Evolutionary conservation across 2,113 vertebrate genomes (phyloP).

Genomic region (Chaetops frenatus): DNA sequence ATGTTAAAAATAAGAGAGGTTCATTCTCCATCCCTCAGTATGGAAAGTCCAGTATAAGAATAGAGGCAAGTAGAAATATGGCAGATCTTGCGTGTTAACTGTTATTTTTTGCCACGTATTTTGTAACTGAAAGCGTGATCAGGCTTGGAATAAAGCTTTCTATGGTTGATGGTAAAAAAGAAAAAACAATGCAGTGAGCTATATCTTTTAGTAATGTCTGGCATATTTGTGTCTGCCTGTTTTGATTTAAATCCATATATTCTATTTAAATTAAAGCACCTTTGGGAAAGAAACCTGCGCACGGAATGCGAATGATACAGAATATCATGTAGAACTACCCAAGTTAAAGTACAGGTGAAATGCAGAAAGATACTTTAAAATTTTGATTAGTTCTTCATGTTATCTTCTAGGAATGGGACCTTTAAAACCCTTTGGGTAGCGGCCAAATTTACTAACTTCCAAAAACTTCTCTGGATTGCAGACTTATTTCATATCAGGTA

Average conservation of each 20-base stretch:
- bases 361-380: background rate
- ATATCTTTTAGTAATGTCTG: background rate
- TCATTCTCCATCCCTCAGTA: constrained; percentile 22
- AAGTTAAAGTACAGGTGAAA: background rate
- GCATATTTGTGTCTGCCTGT: background rate
- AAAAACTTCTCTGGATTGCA: background rate
- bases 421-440: background rate
- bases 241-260: background rate
- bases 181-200: background rate
- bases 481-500: background rate
- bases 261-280: background rate
- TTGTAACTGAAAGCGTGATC: constrained; percentile 68
- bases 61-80: constrained; percentile 62
- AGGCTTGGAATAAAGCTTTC: constrained; percentile 74
- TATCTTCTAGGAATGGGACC: background rate
- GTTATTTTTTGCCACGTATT: constrained; percentile 62
- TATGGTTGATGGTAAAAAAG: constrained; percentile 53
- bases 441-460: background rate
- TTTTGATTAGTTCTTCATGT: background rate
- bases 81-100: constrained; percentile 63
- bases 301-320: background rate
- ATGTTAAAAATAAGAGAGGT: constrained; percentile 32
- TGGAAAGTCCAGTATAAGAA: constrained; percentile 39
- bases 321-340: background rate
- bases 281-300: background rate